phyloP scores from a whole-genome alignment of 2,888 invertebrate genomes.

The Dorcus hopei region DNA sequence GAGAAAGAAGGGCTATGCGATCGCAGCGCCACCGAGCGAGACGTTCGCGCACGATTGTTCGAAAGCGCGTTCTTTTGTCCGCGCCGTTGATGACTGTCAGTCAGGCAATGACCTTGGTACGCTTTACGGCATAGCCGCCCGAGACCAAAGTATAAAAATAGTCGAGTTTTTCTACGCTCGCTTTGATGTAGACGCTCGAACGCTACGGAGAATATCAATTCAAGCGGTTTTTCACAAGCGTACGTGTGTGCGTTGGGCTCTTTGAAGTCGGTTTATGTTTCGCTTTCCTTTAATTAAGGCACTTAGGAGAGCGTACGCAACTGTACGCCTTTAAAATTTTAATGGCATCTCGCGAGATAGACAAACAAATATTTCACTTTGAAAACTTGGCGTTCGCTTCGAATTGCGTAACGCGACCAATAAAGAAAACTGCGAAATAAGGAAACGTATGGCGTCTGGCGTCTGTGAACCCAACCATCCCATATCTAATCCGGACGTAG shows the following conservation, averaged over 20 bases:
- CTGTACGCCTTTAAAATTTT: too few species aligned
- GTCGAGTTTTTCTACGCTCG: conserved; percentile 1
- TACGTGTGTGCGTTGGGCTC: not conserved
- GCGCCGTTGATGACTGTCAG: conserved; percentile 17
- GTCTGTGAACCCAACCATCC: too few species aligned
- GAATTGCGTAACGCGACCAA: too few species aligned
- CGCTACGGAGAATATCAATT: conserved; percentile 2
- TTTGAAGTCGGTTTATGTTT: conserved; percentile 3
- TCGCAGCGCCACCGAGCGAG: not conserved
- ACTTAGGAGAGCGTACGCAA: not conserved
- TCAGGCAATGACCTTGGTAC: conserved; percentile 23
- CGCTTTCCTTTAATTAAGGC: conserved; percentile 1
- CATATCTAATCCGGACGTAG: too few species aligned
- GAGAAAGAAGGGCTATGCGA: not conserved
- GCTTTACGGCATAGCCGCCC: not conserved
- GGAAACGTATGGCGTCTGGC: too few species aligned
- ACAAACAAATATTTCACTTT: too few species aligned
- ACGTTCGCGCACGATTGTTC: not conserved
- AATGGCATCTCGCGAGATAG: too few species aligned
- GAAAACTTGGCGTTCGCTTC: too few species aligned
- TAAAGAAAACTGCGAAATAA: too few species aligned
- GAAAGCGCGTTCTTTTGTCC: conserved; percentile 1
- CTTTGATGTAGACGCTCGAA: not conserved
- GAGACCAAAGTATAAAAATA: conserved; percentile 1
- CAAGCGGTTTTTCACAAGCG: not conserved